phyloP scores from a whole-genome alignment of 2,797 vertebrate genomes.

The Sebastes iracundus region DNA sequence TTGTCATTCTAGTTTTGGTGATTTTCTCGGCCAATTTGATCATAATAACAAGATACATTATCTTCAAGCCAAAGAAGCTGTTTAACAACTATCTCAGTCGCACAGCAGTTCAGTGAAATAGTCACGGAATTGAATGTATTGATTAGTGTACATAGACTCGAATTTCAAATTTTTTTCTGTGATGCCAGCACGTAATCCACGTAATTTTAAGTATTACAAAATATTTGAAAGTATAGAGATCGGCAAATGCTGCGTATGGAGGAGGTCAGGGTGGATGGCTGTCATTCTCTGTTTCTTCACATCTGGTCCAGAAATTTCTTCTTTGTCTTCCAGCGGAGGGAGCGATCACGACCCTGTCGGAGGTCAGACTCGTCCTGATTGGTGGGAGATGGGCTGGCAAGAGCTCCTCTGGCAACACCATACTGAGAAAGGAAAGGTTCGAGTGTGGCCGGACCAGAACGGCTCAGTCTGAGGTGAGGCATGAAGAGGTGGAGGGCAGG shows the following conservation, averaged over 20 bases:
- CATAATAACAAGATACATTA: not conserved
- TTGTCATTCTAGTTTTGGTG: not conserved
- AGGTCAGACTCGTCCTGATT: conserved; percentile 51
- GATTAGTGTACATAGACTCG: too few species aligned
- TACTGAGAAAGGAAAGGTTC: conserved; percentile 44
- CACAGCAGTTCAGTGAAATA: too few species aligned
- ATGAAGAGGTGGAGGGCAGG: conserved; percentile 32
- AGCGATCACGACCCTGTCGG: not conserved
- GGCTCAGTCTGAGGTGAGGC: conserved; percentile 33
- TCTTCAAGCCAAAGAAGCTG: not conserved
- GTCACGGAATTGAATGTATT: too few species aligned
- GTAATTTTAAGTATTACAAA: too few species aligned
- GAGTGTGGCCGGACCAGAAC: conserved; percentile 54
- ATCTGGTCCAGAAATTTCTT: not conserved
- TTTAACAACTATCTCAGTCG: not conserved
- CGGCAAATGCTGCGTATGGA: too few species aligned
- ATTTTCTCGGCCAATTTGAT: not conserved
- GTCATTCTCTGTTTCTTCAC: not conserved
- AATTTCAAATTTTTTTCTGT: too few species aligned
- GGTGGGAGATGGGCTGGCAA: conserved; percentile 58
- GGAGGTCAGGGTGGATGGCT: not conserved
- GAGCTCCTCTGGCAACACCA: conserved; percentile 61
- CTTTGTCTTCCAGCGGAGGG: conserved; percentile 14
- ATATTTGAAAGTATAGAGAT: too few species aligned
- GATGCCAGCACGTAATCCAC: too few species aligned